Evolutionary conservation across 2,113 vertebrate genomes (phyloP), one percentile per base, ranked within the genome.

Genomic region (Cheilinus undulatus): DNA sequence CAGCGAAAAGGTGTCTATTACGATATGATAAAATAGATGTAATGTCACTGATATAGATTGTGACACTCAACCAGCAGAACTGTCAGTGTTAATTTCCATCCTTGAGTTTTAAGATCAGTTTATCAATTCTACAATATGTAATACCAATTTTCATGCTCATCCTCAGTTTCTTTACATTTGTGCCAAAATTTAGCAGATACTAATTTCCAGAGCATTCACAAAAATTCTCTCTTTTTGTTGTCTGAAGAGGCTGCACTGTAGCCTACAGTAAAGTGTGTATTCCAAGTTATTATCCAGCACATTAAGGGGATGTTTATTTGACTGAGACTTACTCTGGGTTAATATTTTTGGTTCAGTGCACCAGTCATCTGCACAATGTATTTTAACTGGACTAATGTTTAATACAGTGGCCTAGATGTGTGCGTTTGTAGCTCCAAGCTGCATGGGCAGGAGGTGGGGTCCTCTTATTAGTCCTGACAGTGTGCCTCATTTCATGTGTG

Each of bases 381-480:
- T 76, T 76, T 82, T 76, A 74, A 74, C 40, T 3, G 10, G 43
- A 69, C 51, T 71, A 10, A 59, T 65, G 23, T 66, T 61, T 14
- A 26, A 71, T 68, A 32, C 28, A 68, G 13, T 56, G 32, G 49
- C 26, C 30, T 20, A 4, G 50, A 28, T 38, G 45, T 51, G 22
- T 42, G 17, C 38, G 28, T 30, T 66, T 56, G 20, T 54, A 32
- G 45, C 45, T 66, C 42, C 7, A 38, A 71, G 65, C 63, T 54
- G 60, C 22, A 19, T 53, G 4, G 34, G 36, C 70, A 38, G 60
- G 64, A 71, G 59, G 61, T 75, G 23, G 17, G 32, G 26, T 69
- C 38, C 57, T 51, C 38, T 68, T 53, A 84, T 84, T 86, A 84
- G 65, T 74, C 45, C 67, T 61, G 65, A 80, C 78, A 84, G 50